These are phyloP conservation scores for Strigamia maritima DNA, from an alignment of 2,888 invertebrate species.

Conservation along the genomic window DNA sequence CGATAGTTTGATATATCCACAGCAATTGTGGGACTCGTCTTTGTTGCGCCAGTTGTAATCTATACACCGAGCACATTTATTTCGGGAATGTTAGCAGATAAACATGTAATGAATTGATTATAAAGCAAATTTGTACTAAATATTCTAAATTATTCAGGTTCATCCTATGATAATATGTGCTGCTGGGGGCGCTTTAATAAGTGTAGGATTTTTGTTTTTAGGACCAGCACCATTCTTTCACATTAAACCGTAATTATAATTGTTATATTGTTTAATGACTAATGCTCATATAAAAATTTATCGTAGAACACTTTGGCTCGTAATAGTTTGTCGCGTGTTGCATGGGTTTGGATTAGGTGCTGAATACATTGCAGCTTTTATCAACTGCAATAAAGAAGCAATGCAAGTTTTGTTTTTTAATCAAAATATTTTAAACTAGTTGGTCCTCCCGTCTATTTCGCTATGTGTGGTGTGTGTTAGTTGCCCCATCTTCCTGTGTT, in stretches of 20 bases:
- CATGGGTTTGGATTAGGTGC: constrained; percentile 84
- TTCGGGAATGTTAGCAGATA: constrained; percentile 79
- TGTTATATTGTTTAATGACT: no score
- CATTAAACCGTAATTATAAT: constrained; percentile 9
- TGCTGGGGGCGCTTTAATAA: constrained; percentile 64
- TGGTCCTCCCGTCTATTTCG: no score
- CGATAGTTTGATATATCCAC: constrained; percentile 53
- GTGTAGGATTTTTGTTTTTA: not conserved
- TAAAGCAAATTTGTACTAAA: not conserved
- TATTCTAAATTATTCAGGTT: constrained; percentile 47
- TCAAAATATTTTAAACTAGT: not conserved
- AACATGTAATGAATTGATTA: constrained; percentile 51
- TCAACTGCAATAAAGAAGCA: constrained; percentile 73
- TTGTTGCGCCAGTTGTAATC: constrained; percentile 75
- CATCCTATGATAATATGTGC: constrained; percentile 67
- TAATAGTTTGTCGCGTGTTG: constrained; percentile 49
- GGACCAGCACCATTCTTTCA: constrained; percentile 67
- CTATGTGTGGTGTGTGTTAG: no score
- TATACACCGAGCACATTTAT: constrained; percentile 74
- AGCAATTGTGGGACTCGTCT: constrained; percentile 71
- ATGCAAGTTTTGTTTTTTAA: constrained; percentile 58
- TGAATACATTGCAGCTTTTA: constrained; percentile 79
- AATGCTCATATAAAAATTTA: no score
- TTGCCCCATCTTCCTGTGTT: no score
- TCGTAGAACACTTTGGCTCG: not conserved